Evolutionary conservation across 2,888 invertebrate species (phyloP).

Genomic region (Drosophila neonasuta): DNA sequence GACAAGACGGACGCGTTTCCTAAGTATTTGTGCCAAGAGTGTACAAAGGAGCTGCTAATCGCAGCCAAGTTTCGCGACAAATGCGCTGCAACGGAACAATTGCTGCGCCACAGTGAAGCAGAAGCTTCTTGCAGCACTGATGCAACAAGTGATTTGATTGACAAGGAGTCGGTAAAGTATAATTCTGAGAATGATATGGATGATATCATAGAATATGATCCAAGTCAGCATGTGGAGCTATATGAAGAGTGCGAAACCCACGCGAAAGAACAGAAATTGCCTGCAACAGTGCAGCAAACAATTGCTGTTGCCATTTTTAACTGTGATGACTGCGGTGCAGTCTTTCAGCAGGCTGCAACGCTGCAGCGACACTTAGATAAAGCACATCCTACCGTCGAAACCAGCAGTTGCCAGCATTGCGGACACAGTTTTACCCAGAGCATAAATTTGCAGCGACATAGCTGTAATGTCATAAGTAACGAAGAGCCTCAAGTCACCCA

Average conservation of each 20-base stretch:
- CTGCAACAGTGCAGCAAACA: not conserved
- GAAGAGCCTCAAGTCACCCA: constrained; percentile 41
- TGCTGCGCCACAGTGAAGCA: constrained; percentile 31
- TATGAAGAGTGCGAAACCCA: constrained; percentile 32
- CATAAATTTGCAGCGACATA: constrained; percentile 41
- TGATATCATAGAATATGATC: constrained; percentile 51
- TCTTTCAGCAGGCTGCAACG: constrained; percentile 71
- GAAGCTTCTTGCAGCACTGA: not conserved
- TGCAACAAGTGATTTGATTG: not conserved
- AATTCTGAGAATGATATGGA: not conserved
- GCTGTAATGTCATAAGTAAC: constrained; percentile 18
- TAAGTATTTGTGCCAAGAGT: constrained; percentile 79
- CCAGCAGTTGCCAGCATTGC: constrained; percentile 57
- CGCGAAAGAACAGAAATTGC: not conserved
- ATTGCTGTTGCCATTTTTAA: constrained; percentile 11
- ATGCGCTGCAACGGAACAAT: constrained; percentile 69
- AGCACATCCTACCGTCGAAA: constrained; percentile 26
- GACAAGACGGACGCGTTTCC: constrained; percentile 68
- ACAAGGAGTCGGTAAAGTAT: not conserved
- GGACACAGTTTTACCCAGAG: constrained; percentile 55
- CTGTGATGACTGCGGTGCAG: constrained; percentile 78
- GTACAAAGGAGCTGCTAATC: constrained; percentile 78
- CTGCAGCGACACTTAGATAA: constrained; percentile 74
- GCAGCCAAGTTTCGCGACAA: constrained; percentile 79
- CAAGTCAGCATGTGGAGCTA: constrained; percentile 31